Evolutionary conservation across 2,888 invertebrate species (phyloP), one percentile per base, ranked within the genome.

Genomic region (Hermodice carunculata): DNA sequence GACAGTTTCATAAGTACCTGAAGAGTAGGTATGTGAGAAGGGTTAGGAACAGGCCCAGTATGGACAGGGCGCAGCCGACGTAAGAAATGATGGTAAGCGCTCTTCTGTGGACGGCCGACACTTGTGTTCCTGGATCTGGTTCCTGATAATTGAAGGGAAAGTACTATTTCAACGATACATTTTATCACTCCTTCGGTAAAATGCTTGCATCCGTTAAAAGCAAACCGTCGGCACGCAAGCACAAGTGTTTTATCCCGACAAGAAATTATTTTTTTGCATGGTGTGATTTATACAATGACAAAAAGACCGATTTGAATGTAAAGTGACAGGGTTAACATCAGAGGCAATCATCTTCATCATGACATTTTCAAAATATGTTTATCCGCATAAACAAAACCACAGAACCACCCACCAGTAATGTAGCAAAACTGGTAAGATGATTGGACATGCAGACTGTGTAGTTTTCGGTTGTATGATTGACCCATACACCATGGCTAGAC

Each of bases 391-490:
- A n/a, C n/a, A n/a, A n/a, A n/a, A 46, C 19, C 22, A 17, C 22
- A 17, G 8, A 46, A 11, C 28, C 14, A 63, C 73, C 67, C 66
- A 82, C 81, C 75, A 80, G 62, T 4, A 82, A 66, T n/a, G 81
- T 74, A 46, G 81, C 78, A 65, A 82, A 82, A 57, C 79, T 81
- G 19, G 82, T 82, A 24, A 82, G 67, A 67, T 82, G 82, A 40
- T 70, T 67, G 4, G 80, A 72, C 5, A 71, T 64, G 61, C 82
- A 82, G 4, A 67, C 67, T 4, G 80, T 79, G 17, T 57, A 58
- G 49, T 76, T 77, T 0, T 54, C 64, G 5, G 67, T 67, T 19
- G 66, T 68, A 11, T 40, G 42, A 3, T 64, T 54, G 4, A 78
- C 78, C 3, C 54, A 66, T 5, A 81, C 71, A 2, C 80, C 81